A percentile compares a stretch with the other conserved stretches of the same genome.
These are phyloP conservation scores for Chelon labrosus DNA, from an alignment of 2,797 vertebrate species.

Conservation along the genomic window DNA sequence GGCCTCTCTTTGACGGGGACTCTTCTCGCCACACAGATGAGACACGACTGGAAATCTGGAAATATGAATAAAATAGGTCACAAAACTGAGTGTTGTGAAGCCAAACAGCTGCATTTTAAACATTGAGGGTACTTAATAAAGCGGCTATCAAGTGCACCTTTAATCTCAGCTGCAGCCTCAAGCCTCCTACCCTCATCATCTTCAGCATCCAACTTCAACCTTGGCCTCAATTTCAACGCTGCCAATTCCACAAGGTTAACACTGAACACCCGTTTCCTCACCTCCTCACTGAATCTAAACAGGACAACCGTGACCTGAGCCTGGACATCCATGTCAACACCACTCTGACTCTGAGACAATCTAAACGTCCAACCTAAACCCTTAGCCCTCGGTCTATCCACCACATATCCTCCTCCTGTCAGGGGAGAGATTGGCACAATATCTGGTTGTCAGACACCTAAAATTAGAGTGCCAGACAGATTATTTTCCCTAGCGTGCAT, in stretches of 20 bases:
- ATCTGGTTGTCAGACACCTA: constrained; percentile 71
- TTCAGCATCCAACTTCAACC: neutral
- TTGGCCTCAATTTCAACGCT: neutral
- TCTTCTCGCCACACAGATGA: constrained; percentile 97
- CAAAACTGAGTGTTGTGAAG: too few species aligned
- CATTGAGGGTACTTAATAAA: too few species aligned
- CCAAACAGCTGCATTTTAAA: too few species aligned
- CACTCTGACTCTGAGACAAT: constrained; percentile 13
- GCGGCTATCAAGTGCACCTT: neutral
- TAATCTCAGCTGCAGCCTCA: neutral
- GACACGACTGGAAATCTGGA: constrained; percentile 96
- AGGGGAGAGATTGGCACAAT: constrained; percentile 49
- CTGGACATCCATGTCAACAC: neutral
- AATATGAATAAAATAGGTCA: neutral
- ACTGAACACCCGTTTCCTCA: constrained; percentile 5
- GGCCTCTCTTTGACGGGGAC: constrained; percentile 94
- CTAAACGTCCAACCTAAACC: constrained; percentile 30
- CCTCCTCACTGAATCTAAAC: constrained; percentile 15
- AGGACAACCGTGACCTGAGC: constrained; percentile 13
- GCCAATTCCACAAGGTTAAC: neutral
- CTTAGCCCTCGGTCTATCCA: constrained; percentile 47
- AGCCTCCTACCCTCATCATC: neutral
- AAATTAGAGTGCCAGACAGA: constrained; percentile 73
- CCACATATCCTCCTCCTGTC: constrained; percentile 45
- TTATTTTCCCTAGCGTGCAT: constrained; percentile 55